Base-by-base conservation (phyloP, 2,797 vertebrate species). In the Sternotherus odoratus region DNA sequence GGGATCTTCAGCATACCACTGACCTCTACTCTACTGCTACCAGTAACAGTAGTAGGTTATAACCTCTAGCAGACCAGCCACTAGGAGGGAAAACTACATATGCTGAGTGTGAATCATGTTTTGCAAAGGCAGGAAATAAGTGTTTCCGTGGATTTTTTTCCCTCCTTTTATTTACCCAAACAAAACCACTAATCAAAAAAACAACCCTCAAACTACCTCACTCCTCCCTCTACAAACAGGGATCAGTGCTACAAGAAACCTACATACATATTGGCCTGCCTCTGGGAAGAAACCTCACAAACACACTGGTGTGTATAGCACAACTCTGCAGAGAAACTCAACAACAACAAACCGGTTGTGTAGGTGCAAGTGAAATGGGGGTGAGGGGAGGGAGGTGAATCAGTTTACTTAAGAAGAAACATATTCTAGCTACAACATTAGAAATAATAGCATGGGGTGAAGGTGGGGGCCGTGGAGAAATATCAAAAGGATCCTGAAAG, bases 271-370 rank as follows among this genome's bases (percentile, higher is more conserved):
- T 8, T 7, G 13, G 43, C n/a, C 8, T 46, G 24, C 23, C 4
- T n/a, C 1, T 23, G 15, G 16, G 11, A 6, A 6, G 39, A 39
- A 81, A 33, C 53, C 43, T 36, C 77, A 54, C 24, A 87, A 60
- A 28, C 2, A 5, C 15, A 2, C 53, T 8, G 39, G 30, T 15
- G 51, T 0, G 5, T 1, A 49, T 2, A 77, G 63, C 30, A 33
- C 26, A 36, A 30, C 43, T 10, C 72, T 17, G 15, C 72, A 75
- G 26, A 75, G 72, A 26, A 48, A 30, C 72, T 43, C 26, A 36
- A 72, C 82, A 93, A 50, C 1, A 78, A 1, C 72, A 26, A 6
- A 63, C 2, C 36, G 53, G 50, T 5, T 28, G 33, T 9, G 5
- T 6, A 60, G 56, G 1, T 11, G 63, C 79, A 66, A 6, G 28